A percentile compares a stretch with the other conserved stretches of the same genome.
Evolutionary conservation across 1,140 invertebrate species (phyloP).

Genomic region (Hirudo medicinalis): DNA sequence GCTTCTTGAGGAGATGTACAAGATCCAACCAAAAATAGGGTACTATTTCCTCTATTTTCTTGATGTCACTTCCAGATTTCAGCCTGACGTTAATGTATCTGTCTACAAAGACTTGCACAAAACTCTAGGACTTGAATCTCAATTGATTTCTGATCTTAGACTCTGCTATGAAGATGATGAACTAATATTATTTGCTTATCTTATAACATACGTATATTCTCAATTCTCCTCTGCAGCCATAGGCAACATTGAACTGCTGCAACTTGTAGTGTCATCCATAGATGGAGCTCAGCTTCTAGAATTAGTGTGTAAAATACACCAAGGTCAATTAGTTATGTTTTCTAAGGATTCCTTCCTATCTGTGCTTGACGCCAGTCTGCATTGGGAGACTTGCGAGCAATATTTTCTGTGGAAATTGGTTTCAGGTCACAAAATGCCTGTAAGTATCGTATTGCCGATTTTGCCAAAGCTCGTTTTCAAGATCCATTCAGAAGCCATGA

Average conservation of each 20-base stretch:
- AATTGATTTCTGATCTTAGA: constrained; percentile 37
- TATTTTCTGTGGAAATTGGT: constrained; percentile 90
- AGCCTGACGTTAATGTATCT: constrained; percentile 61
- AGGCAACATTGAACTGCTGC: constrained; percentile 69
- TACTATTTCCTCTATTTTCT: constrained; percentile 74
- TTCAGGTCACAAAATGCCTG: constrained; percentile 74
- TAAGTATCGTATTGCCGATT: constrained; percentile 74
- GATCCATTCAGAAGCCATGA: constrained; percentile 77
- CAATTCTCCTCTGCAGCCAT: constrained; percentile 70
- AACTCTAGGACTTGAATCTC: constrained; percentile 51
- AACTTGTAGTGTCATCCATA: constrained; percentile 71
- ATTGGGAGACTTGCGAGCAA: constrained; percentile 93
- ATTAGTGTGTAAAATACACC: constrained; percentile 73
- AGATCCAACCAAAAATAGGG: constrained; percentile 57
- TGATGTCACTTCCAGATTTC: constrained; percentile 51
- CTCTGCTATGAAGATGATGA: constrained; percentile 68
- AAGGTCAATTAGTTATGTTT: constrained; percentile 57
- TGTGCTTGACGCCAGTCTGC: constrained; percentile 61
- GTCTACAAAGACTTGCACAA: constrained; percentile 71
- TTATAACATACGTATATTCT: constrained; percentile 77
- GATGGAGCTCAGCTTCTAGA: constrained; percentile 77
- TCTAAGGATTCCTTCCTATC: constrained; percentile 43
- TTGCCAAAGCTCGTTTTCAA: constrained; percentile 69
- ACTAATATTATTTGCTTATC: constrained; percentile 44
- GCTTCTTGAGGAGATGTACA: constrained; percentile 60